These are phyloP conservation scores for Plumapathes pennacea DNA, from an alignment of 92 coral and sea anemone species.

Conservation along the genomic window DNA sequence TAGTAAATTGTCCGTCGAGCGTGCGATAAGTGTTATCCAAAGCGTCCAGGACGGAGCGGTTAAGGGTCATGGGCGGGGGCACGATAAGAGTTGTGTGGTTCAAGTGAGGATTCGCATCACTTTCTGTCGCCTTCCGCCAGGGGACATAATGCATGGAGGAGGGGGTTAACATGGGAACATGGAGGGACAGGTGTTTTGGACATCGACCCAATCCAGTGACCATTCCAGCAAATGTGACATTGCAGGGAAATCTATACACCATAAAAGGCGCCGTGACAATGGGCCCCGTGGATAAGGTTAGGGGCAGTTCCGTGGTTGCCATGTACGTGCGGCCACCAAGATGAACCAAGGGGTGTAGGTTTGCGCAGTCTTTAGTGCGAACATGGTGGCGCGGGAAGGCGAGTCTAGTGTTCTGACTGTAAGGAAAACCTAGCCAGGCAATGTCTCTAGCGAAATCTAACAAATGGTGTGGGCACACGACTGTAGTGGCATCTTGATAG, in stretches of 20 bases:
- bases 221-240: conserved; percentile 29
- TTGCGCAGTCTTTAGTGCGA: conserved; percentile 14
- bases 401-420: conserved; percentile 27
- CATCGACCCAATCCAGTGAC: conserved; percentile 23
- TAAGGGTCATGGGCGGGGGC: too few relatives aligned
- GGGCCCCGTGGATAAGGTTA: conserved; percentile 16
- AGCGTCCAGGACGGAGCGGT: too few relatives aligned
- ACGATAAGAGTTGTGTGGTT: too few relatives aligned
- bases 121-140: too few relatives aligned
- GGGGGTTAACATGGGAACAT: conserved; percentile 21
- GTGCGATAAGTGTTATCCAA: too few relatives aligned
- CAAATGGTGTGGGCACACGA: conserved; percentile 30
- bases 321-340: conserved; percentile 41
- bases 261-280: conserved; percentile 16
- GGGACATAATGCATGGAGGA: conserved; percentile 16
- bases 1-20: too few relatives aligned
- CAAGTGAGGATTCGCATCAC: too few relatives aligned
- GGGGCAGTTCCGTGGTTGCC: conserved; percentile 11
- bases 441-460: conserved; percentile 22
- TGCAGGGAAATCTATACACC: conserved; percentile 46
- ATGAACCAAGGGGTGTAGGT: conserved; percentile 34
- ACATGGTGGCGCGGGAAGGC: conserved; percentile 27
- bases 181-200: conserved; percentile 17
- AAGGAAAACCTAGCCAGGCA: conserved; percentile 50
- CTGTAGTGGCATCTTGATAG: conserved; percentile 2